Conservation (phyloP, 2,888 invertebrate genomes). For the Adelognathus sp. region DNA sequence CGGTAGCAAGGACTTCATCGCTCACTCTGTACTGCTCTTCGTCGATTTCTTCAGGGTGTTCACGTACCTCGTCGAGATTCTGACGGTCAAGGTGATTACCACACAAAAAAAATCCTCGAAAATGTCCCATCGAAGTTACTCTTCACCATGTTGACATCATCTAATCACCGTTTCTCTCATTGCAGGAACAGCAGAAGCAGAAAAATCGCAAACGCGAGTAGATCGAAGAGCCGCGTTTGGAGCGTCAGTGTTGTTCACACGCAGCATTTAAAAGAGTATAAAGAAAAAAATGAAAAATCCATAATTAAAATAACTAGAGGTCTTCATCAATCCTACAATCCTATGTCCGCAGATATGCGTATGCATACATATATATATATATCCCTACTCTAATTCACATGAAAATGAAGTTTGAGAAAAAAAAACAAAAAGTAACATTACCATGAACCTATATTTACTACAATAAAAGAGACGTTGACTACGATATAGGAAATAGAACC, state of each 20-base stretch:
- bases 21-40: slow-evolving; percentile 96
- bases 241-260: slow-evolving; percentile 56
- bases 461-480: slow-evolving; percentile 61
- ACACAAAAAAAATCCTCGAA: background rate
- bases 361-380: slow-evolving; percentile 68
- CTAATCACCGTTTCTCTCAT: background rate
- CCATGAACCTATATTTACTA: slow-evolving; percentile 70
- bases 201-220: slow-evolving; percentile 75
- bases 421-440: slow-evolving; percentile 38
- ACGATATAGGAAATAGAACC: slow-evolving; percentile 50
- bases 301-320: slow-evolving; percentile 77
- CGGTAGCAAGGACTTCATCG: slow-evolving; percentile 96
- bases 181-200: slow-evolving; percentile 69
- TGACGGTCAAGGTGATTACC: slow-evolving; percentile 91
- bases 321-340: slow-evolving; percentile 78
- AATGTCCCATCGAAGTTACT: no score
- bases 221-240: slow-evolving; percentile 56
- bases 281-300: no score
- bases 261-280: slow-evolving; percentile 74
- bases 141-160: no score
- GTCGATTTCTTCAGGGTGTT: slow-evolving; percentile 97
- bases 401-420: slow-evolving; percentile 49
- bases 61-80: slow-evolving; percentile 94
- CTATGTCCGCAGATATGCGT: slow-evolving; percentile 70
- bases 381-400: slow-evolving; percentile 67